Base-by-base conservation (phyloP, 2,888 invertebrate genomes). In the Rhamphomyia laevipes region DNA sequence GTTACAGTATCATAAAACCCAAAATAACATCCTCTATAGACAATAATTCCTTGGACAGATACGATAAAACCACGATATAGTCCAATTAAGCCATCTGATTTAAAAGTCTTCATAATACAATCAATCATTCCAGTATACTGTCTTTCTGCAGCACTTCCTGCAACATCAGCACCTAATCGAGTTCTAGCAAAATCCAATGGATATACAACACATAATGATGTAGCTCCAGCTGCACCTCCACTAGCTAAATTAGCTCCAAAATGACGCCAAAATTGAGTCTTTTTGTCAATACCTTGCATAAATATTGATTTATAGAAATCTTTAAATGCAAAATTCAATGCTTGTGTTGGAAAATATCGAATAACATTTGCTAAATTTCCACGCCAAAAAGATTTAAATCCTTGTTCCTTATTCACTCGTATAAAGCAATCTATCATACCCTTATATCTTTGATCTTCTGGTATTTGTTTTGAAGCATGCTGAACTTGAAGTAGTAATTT, bases 1-100 rank as follows among this genome's bases (percentile, higher is more conserved):
- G 88, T 87, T 56, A 88, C 87, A 47, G 90, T 90, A 73, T 91
- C 91, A 73, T 87, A 91, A 79, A 89, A 85, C 55, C 91, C 91
- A 74, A 92, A 92, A 80, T 90, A 91, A 51, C 88, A 77, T 40
- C 90, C 90, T 68, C 89, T 84, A 77, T 92, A 92, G 73, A 91
- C 89, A 63, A 91, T 87, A 74, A 89, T 89, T 71, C 90, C 90
- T 71, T 90, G 87, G 56, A 90, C 90, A 52, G 90, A 90, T 63
- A 91, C 90, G 61, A 84, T 82, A 76, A 91, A 89, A 50, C 90
- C 90, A 71, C 86, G 79, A 80, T 92, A 91, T 54, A 92, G 75
- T 61, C 91, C 91, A 56, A 63, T 57, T 18, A 87, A 67, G 51
- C 91, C 91, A 64, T 92, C 91, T 55, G 81, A 74, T 71, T 82